Percentiles rank a stretch among this genome's conserved stretches.
Conservation (phyloP, 2,113 vertebrate genomes). For the Verasper variegatus region DNA sequence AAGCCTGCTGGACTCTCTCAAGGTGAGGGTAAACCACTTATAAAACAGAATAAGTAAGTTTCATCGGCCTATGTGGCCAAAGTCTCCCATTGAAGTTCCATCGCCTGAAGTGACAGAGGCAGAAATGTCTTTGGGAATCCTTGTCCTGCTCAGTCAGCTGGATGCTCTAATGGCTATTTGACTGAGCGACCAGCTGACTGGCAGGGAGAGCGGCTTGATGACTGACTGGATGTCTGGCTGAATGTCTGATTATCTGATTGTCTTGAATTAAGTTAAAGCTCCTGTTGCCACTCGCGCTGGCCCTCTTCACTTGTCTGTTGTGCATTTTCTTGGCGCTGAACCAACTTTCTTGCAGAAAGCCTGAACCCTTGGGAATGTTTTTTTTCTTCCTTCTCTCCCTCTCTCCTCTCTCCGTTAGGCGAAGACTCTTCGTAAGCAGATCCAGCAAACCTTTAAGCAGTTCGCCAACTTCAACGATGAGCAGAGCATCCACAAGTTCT, state of each 20-base stretch:
- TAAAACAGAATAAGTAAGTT: background rate
- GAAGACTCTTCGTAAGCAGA: constrained; percentile 95
- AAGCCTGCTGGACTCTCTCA: constrained; percentile 97
- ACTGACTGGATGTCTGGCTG: constrained; percentile 49
- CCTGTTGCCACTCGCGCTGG: constrained; percentile 48
- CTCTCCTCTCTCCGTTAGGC: constrained; percentile 79
- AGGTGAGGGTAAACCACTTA: constrained; percentile 84
- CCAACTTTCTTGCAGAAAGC: constrained; percentile 15
- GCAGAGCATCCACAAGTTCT: constrained; percentile 98
- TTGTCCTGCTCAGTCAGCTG: background rate
- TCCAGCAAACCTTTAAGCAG: constrained; percentile 97
- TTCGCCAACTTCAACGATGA: constrained; percentile 97
- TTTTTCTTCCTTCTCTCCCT: background rate
- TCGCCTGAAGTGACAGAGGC: background rate
- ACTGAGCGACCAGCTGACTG: constrained; percentile 1
- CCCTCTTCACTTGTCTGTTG: constrained; percentile 19
- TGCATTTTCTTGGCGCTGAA: constrained; percentile 29
- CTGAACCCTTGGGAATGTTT: background rate
- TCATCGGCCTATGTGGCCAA: background rate
- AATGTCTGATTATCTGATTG: constrained; percentile 61
- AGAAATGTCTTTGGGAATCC: background rate
- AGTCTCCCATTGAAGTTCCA: background rate
- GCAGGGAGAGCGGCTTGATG: constrained; percentile 29
- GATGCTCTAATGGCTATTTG: constrained; percentile 31
- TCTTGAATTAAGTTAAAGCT: constrained; percentile 48